These are phyloP conservation scores for Amblyteles armatorius DNA, from an alignment of 2,888 invertebrate species.

Conservation along the genomic window DNA sequence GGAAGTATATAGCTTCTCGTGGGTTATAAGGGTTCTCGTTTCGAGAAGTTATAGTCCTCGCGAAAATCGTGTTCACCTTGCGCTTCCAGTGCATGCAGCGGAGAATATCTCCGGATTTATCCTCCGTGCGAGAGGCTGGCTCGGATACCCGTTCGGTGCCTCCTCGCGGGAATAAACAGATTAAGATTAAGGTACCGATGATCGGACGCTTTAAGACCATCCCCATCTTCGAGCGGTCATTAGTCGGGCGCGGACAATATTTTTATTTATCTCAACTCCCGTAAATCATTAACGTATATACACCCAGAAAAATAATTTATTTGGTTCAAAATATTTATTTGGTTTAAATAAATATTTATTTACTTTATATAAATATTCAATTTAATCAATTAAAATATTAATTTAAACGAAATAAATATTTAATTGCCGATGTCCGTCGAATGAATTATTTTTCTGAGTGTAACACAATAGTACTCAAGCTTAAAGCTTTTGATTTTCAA, in stretches of 20 bases:
- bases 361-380: too few relatives aligned
- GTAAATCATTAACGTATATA: not conserved
- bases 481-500: not conserved
- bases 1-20: slow-evolving; percentile 28
- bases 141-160: not conserved
- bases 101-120: slow-evolving; percentile 46
- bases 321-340: too few relatives aligned
- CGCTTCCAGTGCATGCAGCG: slow-evolving; percentile 12
- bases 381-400: too few relatives aligned
- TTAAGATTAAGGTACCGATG: not conserved
- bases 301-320: too few relatives aligned
- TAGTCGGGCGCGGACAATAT: not conserved
- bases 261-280: not conserved
- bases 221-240: not conserved
- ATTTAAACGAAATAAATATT: too few relatives aligned
- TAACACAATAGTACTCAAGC: too few relatives aligned
- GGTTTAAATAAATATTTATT: too few relatives aligned
- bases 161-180: not conserved
- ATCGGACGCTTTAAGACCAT: not conserved
- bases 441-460: too few relatives aligned
- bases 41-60: slow-evolving; percentile 41
- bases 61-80: slow-evolving; percentile 46
- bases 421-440: too few relatives aligned
- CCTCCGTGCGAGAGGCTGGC: not conserved
- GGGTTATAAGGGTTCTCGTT: slow-evolving; percentile 43